Conservation (phyloP, 2,113 vertebrate species). For the Hassar affinis region DNA sequence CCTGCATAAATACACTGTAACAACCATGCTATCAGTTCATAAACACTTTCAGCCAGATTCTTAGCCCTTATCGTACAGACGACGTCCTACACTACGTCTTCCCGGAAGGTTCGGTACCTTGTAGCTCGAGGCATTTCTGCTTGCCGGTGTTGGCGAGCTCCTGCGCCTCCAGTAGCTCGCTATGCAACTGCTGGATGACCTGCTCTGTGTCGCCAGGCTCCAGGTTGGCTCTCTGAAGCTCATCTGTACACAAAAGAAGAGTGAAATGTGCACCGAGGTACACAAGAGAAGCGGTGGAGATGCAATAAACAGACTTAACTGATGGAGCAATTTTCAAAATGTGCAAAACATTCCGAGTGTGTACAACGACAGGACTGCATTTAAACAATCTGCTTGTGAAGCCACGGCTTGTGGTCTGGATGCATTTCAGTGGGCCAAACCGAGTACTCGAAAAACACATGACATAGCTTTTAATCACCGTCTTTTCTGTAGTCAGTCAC, state of each 20-base stretch:
- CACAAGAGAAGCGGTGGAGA: not conserved
- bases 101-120: conserved; percentile 78
- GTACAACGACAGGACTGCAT: not conserved
- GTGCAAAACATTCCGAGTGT: not conserved
- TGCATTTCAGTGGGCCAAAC: not conserved
- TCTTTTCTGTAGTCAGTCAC: not conserved
- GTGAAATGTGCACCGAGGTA: not conserved
- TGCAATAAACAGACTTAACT: not conserved
- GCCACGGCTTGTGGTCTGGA: not conserved
- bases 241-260: conserved; percentile 72
- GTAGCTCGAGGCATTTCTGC: conserved; percentile 94
- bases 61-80: too few species aligned
- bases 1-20: not conserved
- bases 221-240: conserved; percentile 83
- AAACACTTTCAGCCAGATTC: not conserved
- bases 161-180: conserved; percentile 91
- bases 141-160: conserved; percentile 92
- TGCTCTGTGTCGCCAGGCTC: conserved; percentile 86
- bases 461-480: too few species aligned
- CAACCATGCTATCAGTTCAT: not conserved
- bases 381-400: not conserved
- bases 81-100: not conserved
- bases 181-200: conserved; percentile 90
- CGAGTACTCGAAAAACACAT: too few species aligned
- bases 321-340: not conserved